phyloP scores from a whole-genome alignment of 2,797 vertebrate species.

The Scomberomorus guttatus region DNA sequence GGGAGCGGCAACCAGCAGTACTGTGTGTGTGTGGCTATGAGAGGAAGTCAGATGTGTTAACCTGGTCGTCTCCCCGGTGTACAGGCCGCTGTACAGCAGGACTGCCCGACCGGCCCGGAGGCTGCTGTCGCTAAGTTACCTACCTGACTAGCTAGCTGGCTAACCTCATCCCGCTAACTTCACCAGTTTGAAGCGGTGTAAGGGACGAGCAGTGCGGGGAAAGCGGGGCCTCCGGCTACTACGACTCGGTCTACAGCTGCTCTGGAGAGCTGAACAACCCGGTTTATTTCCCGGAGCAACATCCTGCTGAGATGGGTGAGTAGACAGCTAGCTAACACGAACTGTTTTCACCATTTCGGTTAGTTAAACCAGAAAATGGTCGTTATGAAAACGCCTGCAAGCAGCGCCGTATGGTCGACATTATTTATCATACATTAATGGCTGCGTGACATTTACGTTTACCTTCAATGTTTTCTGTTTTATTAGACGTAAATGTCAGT shows the following conservation, averaged over 20 bases:
- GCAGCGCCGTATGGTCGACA: no score
- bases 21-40: constrained; percentile 44
- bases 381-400: background rate
- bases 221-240: constrained; percentile 49
- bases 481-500: background rate
- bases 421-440: background rate
- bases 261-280: constrained; percentile 40
- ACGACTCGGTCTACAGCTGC: constrained; percentile 47
- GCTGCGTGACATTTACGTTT: accelerated
- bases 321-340: constrained; percentile 38
- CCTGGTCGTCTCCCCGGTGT: constrained; percentile 42
- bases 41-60: constrained; percentile 62
- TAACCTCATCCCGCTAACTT: constrained; percentile 38
- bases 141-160: constrained; percentile 34
- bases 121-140: constrained; percentile 26
- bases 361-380: background rate
- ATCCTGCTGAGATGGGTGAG: constrained; percentile 79
- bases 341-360: background rate
- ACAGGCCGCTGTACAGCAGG: constrained; percentile 50
- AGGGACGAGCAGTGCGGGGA: constrained; percentile 4
- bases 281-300: constrained; percentile 50
- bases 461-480: background rate
- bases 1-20: constrained; percentile 43
- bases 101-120: constrained; percentile 31
- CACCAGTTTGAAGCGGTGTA: constrained; percentile 5